A percentile compares a stretch with the other conserved stretches of the same genome.
phyloP scores from a whole-genome alignment of 1,140 invertebrate species.

The Penaeus vannamei region DNA sequence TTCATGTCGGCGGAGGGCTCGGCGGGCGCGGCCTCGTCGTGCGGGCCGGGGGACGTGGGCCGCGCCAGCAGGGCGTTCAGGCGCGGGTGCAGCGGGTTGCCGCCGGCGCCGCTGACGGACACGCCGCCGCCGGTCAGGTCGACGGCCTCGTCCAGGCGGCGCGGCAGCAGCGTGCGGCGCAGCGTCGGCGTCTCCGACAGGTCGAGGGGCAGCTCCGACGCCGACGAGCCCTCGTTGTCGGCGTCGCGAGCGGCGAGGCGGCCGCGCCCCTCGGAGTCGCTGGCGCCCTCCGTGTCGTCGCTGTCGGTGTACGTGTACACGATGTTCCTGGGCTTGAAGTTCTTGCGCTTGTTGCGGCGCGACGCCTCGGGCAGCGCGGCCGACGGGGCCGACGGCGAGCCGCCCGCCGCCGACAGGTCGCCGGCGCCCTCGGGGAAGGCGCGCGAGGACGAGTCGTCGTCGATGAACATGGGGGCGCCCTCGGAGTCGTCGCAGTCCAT shows the following conservation, averaged over 20 bases:
- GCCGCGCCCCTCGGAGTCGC: slow-evolving; percentile 67
- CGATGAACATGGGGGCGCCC: slow-evolving; percentile 56
- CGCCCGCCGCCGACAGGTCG: slow-evolving; percentile 34
- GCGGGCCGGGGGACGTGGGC: slow-evolving; percentile 61
- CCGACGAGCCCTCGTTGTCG: slow-evolving; percentile 46
- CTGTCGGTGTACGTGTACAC: slow-evolving; percentile 73
- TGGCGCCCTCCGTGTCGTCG: slow-evolving; percentile 71
- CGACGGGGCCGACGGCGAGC: slow-evolving; percentile 25
- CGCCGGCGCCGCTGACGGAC: slow-evolving; percentile 60
- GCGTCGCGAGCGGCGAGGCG: slow-evolving; percentile 70
- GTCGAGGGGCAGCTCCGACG: slow-evolving; percentile 68
- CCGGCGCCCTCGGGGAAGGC: slow-evolving; percentile 40
- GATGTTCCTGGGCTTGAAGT: slow-evolving; percentile 79
- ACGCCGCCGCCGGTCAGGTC: slow-evolving; percentile 72
- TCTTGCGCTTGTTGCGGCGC: slow-evolving; percentile 77
- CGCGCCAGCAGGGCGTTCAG: slow-evolving; percentile 57
- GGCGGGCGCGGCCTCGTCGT: slow-evolving; percentile 58
- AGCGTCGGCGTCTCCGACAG: slow-evolving; percentile 71
- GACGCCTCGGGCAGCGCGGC: slow-evolving; percentile 39
- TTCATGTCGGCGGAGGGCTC: slow-evolving; percentile 73
- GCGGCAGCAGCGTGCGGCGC: slow-evolving; percentile 57
- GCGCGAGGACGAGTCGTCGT: slow-evolving; percentile 62
- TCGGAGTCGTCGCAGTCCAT: slow-evolving; percentile 53
- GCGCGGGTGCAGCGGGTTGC: slow-evolving; percentile 41
- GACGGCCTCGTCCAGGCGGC: slow-evolving; percentile 66